phyloP scores from a whole-genome alignment of 1,140 invertebrate species.

The Anadara kagoshimensis region DNA sequence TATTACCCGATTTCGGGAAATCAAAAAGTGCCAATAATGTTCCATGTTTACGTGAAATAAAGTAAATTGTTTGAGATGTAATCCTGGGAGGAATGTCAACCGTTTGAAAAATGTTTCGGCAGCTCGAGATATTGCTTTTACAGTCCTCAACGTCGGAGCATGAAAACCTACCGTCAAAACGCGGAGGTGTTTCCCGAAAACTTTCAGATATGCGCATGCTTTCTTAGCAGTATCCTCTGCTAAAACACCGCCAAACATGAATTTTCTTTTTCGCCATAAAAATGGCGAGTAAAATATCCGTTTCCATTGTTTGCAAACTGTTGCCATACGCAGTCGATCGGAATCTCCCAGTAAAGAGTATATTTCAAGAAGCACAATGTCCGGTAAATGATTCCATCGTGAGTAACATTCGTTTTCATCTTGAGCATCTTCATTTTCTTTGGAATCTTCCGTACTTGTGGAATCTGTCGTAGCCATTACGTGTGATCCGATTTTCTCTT shows the following conservation, averaged over 20 bases:
- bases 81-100: conserved; percentile 15
- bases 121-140: conserved; percentile 40
- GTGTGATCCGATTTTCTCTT: neutral
- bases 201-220: conserved; percentile 38
- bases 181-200: conserved; percentile 40
- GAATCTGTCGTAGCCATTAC: neutral
- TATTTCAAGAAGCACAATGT: conserved; percentile 42
- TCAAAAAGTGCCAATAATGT: conserved; percentile 42
- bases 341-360: conserved; percentile 30
- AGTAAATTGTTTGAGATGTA: conserved; percentile 36
- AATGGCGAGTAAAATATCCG: conserved; percentile 43
- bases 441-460: neutral
- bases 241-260: conserved; percentile 25
- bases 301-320: conserved; percentile 49
- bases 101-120: conserved; percentile 28
- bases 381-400: conserved; percentile 43
- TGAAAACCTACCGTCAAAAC: conserved; percentile 34
- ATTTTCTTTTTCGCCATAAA: conserved; percentile 42
- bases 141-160: conserved; percentile 34
- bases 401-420: neutral
- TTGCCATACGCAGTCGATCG: conserved; percentile 31
- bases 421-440: conserved; percentile 27
- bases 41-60: conserved; percentile 43
- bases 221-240: conserved; percentile 22
- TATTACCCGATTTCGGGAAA: conserved; percentile 42